Percentiles rank a stretch among this genome's conserved stretches.
Evolutionary conservation across 2,888 invertebrate species (phyloP).

Genomic region (Lasioglossum leucozonium): DNA sequence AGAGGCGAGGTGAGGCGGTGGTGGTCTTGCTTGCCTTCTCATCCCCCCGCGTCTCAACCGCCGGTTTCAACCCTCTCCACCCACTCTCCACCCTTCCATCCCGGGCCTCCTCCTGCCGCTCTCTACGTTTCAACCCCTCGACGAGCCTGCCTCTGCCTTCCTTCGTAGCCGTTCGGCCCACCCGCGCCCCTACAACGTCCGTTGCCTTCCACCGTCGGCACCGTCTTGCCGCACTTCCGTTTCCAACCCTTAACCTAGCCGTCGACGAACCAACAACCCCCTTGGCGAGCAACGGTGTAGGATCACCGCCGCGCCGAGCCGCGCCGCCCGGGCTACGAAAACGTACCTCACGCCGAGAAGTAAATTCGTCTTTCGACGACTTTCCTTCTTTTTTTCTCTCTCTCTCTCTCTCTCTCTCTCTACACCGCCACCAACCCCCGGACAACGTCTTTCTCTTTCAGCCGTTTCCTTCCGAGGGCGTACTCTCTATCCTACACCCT

Average conservation of each 20-base stretch:
- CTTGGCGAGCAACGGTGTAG: slow-evolving; percentile 66
- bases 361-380: slow-evolving; percentile 52
- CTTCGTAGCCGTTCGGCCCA: slow-evolving; percentile 72
- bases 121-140: slow-evolving; percentile 74
- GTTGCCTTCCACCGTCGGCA: slow-evolving; percentile 72
- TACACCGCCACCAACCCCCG: not conserved
- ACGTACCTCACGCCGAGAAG: slow-evolving; percentile 62
- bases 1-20: slow-evolving; percentile 81
- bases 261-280: slow-evolving; percentile 75
- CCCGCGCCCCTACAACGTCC: slow-evolving; percentile 73
- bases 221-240: slow-evolving; percentile 80
- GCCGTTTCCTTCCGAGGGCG: not conserved
- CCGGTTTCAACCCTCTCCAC: slow-evolving; percentile 75
- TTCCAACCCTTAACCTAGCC: slow-evolving; percentile 79
- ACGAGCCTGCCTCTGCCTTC: slow-evolving; percentile 74
- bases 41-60: slow-evolving; percentile 75
- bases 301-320: no score
- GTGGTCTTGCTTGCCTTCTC: slow-evolving; percentile 79
- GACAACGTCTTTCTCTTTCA: no score
- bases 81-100: slow-evolving; percentile 59
- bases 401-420: no score
- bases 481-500: no score
- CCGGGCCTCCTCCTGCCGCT: slow-evolving; percentile 61
- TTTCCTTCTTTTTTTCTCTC: not conserved
- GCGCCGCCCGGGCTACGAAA: slow-evolving; percentile 61